Percentiles rank a stretch among this genome's conserved stretches.
Conservation (phyloP, 2,113 vertebrate genomes). For the Leptobrachium ailaonicum region DNA sequence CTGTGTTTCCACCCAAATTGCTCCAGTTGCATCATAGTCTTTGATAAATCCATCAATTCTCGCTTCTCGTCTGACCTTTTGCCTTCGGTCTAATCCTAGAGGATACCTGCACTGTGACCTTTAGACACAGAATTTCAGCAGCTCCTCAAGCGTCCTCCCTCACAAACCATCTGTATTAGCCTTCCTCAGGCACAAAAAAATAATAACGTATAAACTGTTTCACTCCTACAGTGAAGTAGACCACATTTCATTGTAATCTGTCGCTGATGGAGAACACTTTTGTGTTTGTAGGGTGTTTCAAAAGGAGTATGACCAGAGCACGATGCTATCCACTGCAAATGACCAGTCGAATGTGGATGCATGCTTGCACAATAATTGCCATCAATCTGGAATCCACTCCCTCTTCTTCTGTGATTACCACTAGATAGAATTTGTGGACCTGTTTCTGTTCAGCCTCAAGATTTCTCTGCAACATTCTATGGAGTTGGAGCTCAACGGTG, state of each 20-base stretch:
- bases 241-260: slow-evolving; percentile 7
- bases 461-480: not conserved
- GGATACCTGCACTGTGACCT: slow-evolving; percentile 71
- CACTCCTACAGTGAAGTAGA: not conserved
- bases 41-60: slow-evolving; percentile 99
- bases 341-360: too few species aligned
- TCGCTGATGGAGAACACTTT: too few species aligned
- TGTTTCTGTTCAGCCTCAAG: not conserved
- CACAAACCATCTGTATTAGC: slow-evolving; percentile 18
- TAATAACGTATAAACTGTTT: not conserved
- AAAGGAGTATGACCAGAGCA: too few species aligned
- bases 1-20: slow-evolving; percentile 16
- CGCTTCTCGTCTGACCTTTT: slow-evolving; percentile 98
- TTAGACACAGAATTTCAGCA: slow-evolving; percentile 93
- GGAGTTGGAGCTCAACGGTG: too few species aligned
- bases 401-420: too few species aligned
- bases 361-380: too few species aligned
- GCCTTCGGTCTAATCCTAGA: slow-evolving; percentile 67
- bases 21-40: slow-evolving; percentile 94
- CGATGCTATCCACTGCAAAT: too few species aligned
- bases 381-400: too few species aligned
- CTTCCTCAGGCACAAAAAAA: not conserved
- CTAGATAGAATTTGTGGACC: too few species aligned
- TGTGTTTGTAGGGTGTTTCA: too few species aligned
- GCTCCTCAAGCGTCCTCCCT: slow-evolving; percentile 62